A percentile compares a stretch with the other conserved stretches of the same genome.
Evolutionary conservation across 2,113 vertebrate genomes (phyloP).

Genomic region (Psittacula cyanocephala): DNA sequence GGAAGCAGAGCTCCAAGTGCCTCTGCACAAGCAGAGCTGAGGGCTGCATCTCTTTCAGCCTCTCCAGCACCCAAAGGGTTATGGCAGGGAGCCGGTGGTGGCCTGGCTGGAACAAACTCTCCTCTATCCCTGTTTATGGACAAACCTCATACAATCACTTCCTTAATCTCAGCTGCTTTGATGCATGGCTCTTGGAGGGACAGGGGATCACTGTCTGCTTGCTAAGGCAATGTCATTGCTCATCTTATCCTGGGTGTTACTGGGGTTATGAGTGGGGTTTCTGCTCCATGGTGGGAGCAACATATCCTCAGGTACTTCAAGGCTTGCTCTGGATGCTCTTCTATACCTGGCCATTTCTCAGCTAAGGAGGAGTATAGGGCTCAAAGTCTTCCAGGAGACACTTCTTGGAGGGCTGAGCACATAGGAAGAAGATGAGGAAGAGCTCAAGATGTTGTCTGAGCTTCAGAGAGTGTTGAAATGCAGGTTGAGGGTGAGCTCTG

Average conservation of each 20-base stretch:
- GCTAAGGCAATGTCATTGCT: neutral
- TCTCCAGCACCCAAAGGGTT: neutral
- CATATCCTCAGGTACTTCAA: too few relatives aligned
- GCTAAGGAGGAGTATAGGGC: neutral
- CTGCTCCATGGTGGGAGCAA: neutral
- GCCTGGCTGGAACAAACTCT: neutral
- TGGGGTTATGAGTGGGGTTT: accelerated
- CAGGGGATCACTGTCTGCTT: accelerated
- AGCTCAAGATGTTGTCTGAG: neutral
- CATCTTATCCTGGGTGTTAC: neutral
- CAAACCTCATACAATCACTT: neutral
- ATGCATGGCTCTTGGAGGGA: neutral
- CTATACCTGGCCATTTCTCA: neutral
- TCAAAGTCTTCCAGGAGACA: neutral
- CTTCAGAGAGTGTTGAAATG: neutral
- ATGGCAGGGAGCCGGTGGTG: neutral
- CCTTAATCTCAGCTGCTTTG: neutral
- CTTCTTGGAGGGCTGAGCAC: accelerated
- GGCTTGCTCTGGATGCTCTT: neutral
- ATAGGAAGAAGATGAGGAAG: neutral
- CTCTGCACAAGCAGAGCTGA: neutral
- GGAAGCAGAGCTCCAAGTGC: neutral
- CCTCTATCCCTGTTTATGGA: neutral
- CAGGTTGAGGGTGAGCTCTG: neutral
- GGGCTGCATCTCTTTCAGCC: neutral